Conservation (phyloP, 1,140 invertebrate species). For the Epicauta chinensis region DNA sequence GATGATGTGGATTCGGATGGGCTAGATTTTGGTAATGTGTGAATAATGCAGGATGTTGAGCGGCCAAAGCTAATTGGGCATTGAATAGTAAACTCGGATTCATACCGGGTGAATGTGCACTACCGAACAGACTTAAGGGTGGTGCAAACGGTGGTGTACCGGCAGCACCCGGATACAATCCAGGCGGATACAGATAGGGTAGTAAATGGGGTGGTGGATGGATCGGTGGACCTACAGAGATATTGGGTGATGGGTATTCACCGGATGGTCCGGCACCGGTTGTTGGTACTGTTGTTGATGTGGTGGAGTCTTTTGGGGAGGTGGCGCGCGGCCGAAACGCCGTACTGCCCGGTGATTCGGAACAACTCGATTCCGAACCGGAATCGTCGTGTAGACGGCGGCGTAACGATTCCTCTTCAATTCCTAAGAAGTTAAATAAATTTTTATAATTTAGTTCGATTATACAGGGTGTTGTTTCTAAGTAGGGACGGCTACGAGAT, state of each 20-base stretch:
- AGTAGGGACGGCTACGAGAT: too few relatives aligned
- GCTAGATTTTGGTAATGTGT: conserved; percentile 58
- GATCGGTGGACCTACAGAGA: conserved; percentile 79
- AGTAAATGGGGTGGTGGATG: conserved; percentile 75
- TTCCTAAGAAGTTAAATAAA: conserved; percentile 26
- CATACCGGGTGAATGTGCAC: conserved; percentile 49
- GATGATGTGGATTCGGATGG: conserved; percentile 47
- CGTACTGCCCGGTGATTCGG: conserved; percentile 52
- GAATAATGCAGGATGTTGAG: conserved; percentile 70
- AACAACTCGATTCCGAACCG: conserved; percentile 60
- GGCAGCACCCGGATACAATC: conserved; percentile 63
- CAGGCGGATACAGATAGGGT: conserved; percentile 84
- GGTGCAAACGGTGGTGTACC: conserved; percentile 60
- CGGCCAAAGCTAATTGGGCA: conserved; percentile 72
- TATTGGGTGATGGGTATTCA: conserved; percentile 73
- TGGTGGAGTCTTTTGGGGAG: conserved; percentile 45
- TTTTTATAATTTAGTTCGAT: background rate
- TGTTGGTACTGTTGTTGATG: too few relatives aligned
- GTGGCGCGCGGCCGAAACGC: conserved; percentile 52
- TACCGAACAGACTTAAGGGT: conserved; percentile 54
- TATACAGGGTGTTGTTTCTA: conserved; percentile 1
- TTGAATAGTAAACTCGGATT: conserved; percentile 76
- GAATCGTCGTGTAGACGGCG: conserved; percentile 53
- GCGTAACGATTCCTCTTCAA: conserved; percentile 45
- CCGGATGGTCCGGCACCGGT: conserved; percentile 45